These are phyloP conservation scores for Prionailurus bengalensis DNA, from an alignment of 2,113 vertebrate genomes.

Conservation along the genomic window DNA sequence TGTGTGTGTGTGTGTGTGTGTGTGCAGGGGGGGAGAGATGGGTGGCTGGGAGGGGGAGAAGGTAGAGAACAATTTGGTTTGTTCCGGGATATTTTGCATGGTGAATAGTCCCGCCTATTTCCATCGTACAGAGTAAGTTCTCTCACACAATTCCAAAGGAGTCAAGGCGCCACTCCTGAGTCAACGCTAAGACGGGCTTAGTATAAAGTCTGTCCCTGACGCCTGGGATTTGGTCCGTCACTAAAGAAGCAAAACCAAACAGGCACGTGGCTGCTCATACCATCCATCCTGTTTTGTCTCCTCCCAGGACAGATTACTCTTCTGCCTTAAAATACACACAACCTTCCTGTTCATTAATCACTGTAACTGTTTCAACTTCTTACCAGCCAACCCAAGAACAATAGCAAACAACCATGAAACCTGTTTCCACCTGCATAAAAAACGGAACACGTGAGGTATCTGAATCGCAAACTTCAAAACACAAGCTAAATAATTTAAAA, in stretches of 20 bases:
- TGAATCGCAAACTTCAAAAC: neutral
- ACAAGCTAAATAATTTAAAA: neutral
- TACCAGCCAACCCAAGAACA: neutral
- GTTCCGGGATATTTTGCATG: neutral
- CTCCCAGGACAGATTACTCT: neutral
- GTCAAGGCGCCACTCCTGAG: neutral
- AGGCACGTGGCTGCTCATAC: accelerated
- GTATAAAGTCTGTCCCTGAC: accelerated
- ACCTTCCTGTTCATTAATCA: neutral
- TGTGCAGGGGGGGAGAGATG: neutral
- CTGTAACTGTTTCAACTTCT: neutral
- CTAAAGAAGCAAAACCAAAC: neutral
- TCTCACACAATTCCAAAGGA: neutral
- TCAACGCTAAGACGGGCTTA: accelerated
- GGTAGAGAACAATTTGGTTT: neutral
- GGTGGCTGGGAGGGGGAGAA: neutral
- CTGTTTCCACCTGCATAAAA: neutral
- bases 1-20: neutral
- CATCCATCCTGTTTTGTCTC: neutral
- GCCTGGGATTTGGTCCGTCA: neutral
- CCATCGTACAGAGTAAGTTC: neutral
- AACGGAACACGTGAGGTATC: accelerated
- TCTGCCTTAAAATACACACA: neutral
- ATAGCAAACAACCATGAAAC: neutral
- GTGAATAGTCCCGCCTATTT: neutral